Conservation (phyloP, 2,888 invertebrate species). For the Nymphalis urticae region DNA sequence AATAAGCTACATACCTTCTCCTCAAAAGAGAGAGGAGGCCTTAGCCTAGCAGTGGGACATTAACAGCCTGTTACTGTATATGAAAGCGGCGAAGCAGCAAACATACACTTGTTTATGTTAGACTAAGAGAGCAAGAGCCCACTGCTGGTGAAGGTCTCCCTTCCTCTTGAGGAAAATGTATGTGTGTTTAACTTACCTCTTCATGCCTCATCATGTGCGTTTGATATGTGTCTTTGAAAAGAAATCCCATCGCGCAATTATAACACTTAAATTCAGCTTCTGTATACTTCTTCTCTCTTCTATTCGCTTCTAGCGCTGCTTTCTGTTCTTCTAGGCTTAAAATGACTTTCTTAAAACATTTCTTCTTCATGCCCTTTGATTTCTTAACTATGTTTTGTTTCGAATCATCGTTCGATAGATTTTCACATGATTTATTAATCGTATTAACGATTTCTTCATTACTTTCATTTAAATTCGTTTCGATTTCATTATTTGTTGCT, state of each 20-base stretch:
- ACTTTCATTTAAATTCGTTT: constrained; percentile 27
- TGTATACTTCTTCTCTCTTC: constrained; percentile 64
- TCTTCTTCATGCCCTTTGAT: constrained; percentile 42
- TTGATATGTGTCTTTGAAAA: constrained; percentile 73
- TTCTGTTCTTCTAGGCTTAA: constrained; percentile 68
- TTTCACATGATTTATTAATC: constrained; percentile 20
- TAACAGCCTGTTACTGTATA: no score
- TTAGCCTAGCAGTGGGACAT: no score
- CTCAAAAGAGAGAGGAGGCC: no score
- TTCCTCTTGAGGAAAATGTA: not conserved
- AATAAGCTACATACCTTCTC: no score
- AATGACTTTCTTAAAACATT: constrained; percentile 53
- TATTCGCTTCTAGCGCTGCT: constrained; percentile 59
- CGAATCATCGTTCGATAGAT: constrained; percentile 31
- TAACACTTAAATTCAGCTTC: constrained; percentile 70
- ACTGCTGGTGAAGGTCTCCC: no score
- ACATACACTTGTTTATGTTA: no score
- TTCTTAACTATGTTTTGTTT: constrained; percentile 15
- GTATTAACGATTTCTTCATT: constrained; percentile 30
- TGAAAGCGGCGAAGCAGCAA: no score
- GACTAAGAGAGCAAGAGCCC: no score
- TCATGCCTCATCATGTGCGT: constrained; percentile 77
- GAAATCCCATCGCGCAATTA: constrained; percentile 64
- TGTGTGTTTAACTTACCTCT: constrained; percentile 53
- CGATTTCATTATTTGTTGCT: constrained; percentile 37